phyloP scores from a whole-genome alignment of 1,140 invertebrate species.

The Conus ventricosus region DNA sequence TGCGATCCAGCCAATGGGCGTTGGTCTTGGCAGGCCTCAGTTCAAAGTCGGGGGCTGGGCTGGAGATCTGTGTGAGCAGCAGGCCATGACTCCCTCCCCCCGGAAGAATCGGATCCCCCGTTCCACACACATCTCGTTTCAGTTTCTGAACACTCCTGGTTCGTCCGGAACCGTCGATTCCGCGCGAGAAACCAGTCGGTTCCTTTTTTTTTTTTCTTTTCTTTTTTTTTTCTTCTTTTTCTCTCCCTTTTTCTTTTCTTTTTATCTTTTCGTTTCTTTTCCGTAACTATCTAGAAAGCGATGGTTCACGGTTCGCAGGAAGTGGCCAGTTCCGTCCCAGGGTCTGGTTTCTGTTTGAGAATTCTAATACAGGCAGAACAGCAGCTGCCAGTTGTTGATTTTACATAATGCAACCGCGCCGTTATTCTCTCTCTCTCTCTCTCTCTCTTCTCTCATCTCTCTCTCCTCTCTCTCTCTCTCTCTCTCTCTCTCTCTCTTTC shows the following conservation, averaged over 20 bases:
- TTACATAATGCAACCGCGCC: not conserved
- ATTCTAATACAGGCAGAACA: not conserved
- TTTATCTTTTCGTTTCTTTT: no score
- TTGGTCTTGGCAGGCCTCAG: no score
- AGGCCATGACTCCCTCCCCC: no score
- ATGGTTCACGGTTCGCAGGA: not conserved
- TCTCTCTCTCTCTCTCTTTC: slow-evolving; percentile 16
- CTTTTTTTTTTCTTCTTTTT: not conserved
- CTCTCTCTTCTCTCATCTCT: not conserved
- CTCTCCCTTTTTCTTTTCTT: not conserved
- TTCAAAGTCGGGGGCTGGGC: no score
- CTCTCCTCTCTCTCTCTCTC: slow-evolving; percentile 22
- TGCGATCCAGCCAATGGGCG: no score
- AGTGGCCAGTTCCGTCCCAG: not conserved
- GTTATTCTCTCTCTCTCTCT: not conserved
- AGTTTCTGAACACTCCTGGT: no score
- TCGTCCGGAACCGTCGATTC: no score
- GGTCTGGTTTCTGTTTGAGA: not conserved
- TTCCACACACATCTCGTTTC: no score
- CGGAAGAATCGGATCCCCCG: no score
- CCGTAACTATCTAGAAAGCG: not conserved
- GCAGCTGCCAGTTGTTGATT: not conserved
- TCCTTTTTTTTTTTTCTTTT: not conserved
- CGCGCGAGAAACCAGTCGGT: no score
- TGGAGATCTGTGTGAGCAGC: no score